A percentile compares a stretch with the other conserved stretches of the same genome.
phyloP scores from a whole-genome alignment of 2,888 invertebrate genomes.

The Zelleria hepariella region DNA sequence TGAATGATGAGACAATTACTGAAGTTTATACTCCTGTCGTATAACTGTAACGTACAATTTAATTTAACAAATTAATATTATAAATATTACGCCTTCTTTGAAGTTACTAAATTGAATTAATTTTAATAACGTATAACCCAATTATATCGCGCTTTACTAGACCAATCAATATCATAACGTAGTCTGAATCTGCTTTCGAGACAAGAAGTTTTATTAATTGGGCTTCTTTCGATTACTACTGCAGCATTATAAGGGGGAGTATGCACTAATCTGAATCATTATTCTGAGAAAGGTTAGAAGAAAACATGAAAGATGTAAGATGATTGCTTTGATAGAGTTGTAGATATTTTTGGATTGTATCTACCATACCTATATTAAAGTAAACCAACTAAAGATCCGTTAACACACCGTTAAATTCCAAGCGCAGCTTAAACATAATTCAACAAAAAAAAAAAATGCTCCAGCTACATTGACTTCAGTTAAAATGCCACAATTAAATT shows the following conservation, averaged over 20 bases:
- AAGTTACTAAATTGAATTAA: background rate
- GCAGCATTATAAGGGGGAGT: background rate
- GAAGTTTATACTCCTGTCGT: background rate
- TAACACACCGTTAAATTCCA: background rate
- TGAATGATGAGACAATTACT: background rate
- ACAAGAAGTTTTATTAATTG: slow-evolving; percentile 55
- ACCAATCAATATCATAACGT: background rate
- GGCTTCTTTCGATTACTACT: slow-evolving; percentile 19
- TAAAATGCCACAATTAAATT: background rate
- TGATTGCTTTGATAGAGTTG: background rate
- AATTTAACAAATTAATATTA: background rate
- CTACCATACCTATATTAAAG: background rate
- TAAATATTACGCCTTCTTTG: background rate
- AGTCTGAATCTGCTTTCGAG: slow-evolving; percentile 26
- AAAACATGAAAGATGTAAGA: background rate
- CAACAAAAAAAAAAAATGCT: background rate
- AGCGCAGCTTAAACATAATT: background rate
- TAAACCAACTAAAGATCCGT: background rate
- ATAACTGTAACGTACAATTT: background rate
- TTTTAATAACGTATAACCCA: slow-evolving; percentile 9
- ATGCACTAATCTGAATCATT: background rate
- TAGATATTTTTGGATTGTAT: background rate
- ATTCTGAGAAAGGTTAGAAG: background rate
- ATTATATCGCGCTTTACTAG: background rate
- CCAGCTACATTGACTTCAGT: background rate